Evolutionary conservation across 2,888 invertebrate species (phyloP), one percentile per base, ranked within the genome.

Genomic region (Drosophila kuntzei): DNA sequence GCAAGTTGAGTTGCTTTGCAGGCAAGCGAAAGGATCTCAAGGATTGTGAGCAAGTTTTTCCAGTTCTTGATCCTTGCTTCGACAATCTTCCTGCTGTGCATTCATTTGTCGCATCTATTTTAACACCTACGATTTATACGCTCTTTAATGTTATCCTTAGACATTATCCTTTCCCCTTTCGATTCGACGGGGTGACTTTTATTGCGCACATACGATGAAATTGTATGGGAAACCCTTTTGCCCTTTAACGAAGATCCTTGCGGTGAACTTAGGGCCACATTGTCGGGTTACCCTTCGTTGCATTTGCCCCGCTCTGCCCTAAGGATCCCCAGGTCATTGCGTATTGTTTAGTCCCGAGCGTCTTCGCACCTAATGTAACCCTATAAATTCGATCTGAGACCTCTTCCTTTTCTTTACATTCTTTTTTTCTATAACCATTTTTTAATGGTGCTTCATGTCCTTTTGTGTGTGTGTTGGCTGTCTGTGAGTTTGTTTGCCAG

Each of bases 331-430:
- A 32, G 25, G 25, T 46, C 54, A 20, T 62, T 66, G 60, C 54
- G 18, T 51, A 53, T 57, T 65, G 46, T 49, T 44, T 36, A 12
- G 14, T 41, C 27, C 49, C 47, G 39, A 44, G 27, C 51, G 44
- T 59, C 59, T 76, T 78, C 76, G 79, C 80, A 76, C 79, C 79
- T 80, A 70, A 66, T 70, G 78, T 73, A 80, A 80, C 80, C 81
- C 80, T 78, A 74, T 76, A 74, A 68, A 70, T 63, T 49, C 37
- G 73, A 63, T 58, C 49, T 34, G 62, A 57, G 70, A 79, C 57
- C 59, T 50, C 53, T 57, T 14, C 29, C 5, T 5, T 14, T 34
- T 16, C 14, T 43, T 54, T 14, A n/a, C 6, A 14, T 18, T 27
- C 27, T 27, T 18, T 37, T 12, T 51, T 74, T 74, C 60, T 74